These are phyloP conservation scores for Apogon talboti DNA, from an alignment of 2,797 vertebrate species.

Conservation along the genomic window DNA sequence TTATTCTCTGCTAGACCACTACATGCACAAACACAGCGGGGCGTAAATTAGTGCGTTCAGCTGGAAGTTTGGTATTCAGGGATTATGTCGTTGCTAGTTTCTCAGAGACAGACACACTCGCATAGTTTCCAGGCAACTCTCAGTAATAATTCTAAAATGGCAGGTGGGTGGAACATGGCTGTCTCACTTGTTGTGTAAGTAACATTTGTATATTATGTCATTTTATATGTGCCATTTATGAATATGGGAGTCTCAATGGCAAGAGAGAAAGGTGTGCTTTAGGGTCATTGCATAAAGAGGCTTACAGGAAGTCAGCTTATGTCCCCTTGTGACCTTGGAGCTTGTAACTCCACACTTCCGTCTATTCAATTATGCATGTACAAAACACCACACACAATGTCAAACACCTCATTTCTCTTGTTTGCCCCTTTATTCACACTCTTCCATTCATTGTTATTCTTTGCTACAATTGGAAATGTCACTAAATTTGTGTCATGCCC, in stretches of 20 bases:
- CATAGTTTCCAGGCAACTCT: not conserved
- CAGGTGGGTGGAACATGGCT: conserved; percentile 8
- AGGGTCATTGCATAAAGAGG: conserved; percentile 58
- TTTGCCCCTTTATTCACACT: conserved; percentile 50
- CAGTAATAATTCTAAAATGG: conserved; percentile 8
- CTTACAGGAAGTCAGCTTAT: conserved; percentile 70
- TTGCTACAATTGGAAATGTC: not conserved
- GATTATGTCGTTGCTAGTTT: conserved; percentile 37
- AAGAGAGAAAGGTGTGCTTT: conserved; percentile 46
- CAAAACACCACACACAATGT: conserved; percentile 55
- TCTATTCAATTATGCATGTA: conserved; percentile 69
- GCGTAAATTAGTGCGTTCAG: conserved; percentile 50
- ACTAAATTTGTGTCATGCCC: conserved; percentile 13
- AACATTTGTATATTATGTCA: not conserved
- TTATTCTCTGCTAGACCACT: conserved; percentile 12
- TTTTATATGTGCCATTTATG: conserved; percentile 5
- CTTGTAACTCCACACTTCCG: conserved; percentile 69
- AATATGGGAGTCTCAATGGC: conserved; percentile 14
- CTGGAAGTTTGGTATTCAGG: conserved; percentile 54
- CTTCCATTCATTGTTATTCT: conserved; percentile 5
- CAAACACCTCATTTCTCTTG: conserved; percentile 50
- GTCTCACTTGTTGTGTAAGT: not conserved
- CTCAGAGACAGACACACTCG: conserved; percentile 12
- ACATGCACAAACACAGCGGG: conserved; percentile 29
- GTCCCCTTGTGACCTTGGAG: conserved; percentile 68